Percentiles rank a stretch among this genome's conserved stretches.
Evolutionary conservation across 37 sponge, comb jelly and placozoan species (phyloP).

Genomic region (Agelas oroides): DNA sequence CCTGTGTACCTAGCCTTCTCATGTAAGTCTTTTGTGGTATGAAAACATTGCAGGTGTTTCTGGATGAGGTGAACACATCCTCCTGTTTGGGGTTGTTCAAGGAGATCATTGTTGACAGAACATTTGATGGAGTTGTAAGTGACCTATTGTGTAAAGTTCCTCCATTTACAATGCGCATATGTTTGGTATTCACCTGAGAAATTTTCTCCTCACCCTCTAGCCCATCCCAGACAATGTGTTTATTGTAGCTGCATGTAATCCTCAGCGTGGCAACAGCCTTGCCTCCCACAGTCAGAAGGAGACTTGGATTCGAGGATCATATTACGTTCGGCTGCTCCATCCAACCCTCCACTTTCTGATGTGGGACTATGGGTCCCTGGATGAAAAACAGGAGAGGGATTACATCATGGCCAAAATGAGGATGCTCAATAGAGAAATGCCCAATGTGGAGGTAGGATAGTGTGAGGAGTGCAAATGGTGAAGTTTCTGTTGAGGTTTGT

Average conservation of each 20-base stretch:
- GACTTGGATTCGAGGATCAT: conserved; percentile 83
- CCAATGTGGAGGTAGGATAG: conserved; percentile 31
- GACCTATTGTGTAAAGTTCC: no score
- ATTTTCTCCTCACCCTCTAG: no score
- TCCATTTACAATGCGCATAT: no score
- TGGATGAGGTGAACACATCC: conserved; percentile 94
- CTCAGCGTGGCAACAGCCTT: conserved; percentile 90
- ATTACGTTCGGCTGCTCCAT: conserved; percentile 87
- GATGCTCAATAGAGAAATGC: conserved; percentile 56
- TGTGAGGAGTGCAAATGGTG: neutral
- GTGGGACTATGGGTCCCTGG: conserved; percentile 94
- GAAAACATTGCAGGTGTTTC: conserved; percentile 76
- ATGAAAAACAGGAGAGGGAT: conserved; percentile 83
- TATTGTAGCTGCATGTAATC: conserved; percentile 93
- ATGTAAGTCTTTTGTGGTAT: no score
- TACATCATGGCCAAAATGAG: conserved; percentile 85
- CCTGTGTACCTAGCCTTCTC: no score
- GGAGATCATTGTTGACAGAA: conserved; percentile 87
- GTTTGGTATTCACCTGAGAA: no score
- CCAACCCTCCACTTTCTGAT: conserved; percentile 82
- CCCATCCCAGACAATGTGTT: conserved; percentile 85
- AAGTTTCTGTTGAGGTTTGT: no score
- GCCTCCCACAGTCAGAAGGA: conserved; percentile 47
- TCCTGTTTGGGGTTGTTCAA: conserved; percentile 90
- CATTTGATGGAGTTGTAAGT: conserved; percentile 83